phyloP scores from a whole-genome alignment of 1,140 invertebrate genomes.

The Drosophila orosa region DNA sequence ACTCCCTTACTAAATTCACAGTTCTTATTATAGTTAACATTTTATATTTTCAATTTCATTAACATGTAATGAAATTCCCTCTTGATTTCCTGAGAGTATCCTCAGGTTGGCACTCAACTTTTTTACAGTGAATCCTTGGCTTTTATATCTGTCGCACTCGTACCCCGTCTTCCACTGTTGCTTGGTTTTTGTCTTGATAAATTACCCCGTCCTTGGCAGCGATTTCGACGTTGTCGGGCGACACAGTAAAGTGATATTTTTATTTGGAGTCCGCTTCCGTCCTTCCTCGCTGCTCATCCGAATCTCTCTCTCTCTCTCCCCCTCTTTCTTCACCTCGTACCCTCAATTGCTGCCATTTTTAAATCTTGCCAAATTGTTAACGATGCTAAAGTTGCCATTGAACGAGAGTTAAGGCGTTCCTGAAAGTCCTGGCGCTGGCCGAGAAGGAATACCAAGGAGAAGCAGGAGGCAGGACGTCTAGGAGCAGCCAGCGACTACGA shows the following conservation, averaged over 20 bases:
- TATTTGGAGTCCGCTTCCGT: conserved; percentile 55
- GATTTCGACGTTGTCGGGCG: conserved; percentile 63
- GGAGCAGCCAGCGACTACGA: conserved; percentile 1
- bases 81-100: background rate
- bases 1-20: background rate
- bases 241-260: conserved; percentile 82
- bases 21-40: background rate
- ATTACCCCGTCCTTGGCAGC: conserved; percentile 79
- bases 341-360: conserved; percentile 68
- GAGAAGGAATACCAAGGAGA: background rate
- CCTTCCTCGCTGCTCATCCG: background rate
- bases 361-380: conserved; percentile 82
- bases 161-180: conserved; percentile 15
- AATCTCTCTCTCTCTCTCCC: conserved; percentile 20
- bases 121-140: conserved; percentile 29
- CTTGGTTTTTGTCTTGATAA: conserved; percentile 80
- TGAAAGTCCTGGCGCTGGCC: conserved; percentile 31
- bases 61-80: conserved; percentile 1
- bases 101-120: background rate
- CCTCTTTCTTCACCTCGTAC: conserved; percentile 24
- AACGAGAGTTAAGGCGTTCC: conserved; percentile 49
- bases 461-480: background rate
- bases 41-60: background rate
- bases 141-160: conserved; percentile 35
- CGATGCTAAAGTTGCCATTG: conserved; percentile 78